Base-by-base conservation (phyloP, 2,113 vertebrate species). In the Xenopus borealis region DNA sequence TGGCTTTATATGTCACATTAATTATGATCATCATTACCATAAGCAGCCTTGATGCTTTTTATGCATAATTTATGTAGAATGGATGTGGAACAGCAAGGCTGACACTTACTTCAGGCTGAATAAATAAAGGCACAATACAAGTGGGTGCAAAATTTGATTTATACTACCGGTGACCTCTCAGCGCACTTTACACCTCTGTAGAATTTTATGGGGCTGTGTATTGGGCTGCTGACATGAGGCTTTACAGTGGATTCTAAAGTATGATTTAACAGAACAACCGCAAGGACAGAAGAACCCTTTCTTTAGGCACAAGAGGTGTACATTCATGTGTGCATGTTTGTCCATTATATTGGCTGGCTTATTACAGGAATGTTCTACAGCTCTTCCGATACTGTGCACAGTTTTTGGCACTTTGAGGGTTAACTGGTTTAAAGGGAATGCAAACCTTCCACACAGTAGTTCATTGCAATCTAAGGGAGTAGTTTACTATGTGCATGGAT, bases 21-120 rank as follows among this genome's bases (percentile, higher is more conserved):
- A 72, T 75, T 78, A 75, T 78, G 40, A 65, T 16, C 52, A 5
- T 62, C 27, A 55, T 83, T 62, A 83, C 40, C 45, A 77, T 70
- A 77, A 77, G 59, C 69, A 53, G 74, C 66, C 47, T 46, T 57
- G 69, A 3, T 74, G 81, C 27, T 47, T 72, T 0, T 2, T 59
- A 73, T 58, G 69, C 59, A 77, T 70, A 70, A 52, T 61, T 75
- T 73, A 70, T 82, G 47, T 52, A 70, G 59, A 80, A 55, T n/a
- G 33, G 33, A 40, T 40, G 33, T 40, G 33, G 33, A 40, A 40
- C 33, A 40, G 33, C 33, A 40, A 62, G 33, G 33, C 33, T 40
- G 33, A 40, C 33, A 40, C 33, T 40, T 62, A 40, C 33, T 40
- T 62, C 3, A 30, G 40, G 66, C 55, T 75, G 52, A 63, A 44